Percentiles rank a stretch among this genome's conserved stretches.
Conservation (phyloP, 2,797 vertebrate species). For the Chrysocyon brachyurus region DNA sequence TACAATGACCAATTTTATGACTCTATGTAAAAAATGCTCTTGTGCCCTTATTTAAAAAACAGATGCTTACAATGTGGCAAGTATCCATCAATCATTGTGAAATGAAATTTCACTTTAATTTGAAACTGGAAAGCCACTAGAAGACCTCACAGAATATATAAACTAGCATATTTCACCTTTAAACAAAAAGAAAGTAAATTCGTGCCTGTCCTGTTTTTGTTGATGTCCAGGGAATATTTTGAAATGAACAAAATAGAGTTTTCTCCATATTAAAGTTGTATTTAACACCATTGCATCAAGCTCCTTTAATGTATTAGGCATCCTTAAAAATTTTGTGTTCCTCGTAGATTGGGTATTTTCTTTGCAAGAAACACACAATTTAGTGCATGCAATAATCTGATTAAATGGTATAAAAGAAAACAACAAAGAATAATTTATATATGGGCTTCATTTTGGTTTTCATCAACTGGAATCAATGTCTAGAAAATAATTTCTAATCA, state of each 20-base stretch:
- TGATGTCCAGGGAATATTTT: slow-evolving; percentile 6
- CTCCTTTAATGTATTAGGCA: background rate
- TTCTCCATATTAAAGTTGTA: background rate
- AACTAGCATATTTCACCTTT: background rate
- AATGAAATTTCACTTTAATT: slow-evolving; percentile 59
- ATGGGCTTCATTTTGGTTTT: slow-evolving; percentile 63
- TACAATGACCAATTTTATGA: background rate
- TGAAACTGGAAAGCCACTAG: background rate
- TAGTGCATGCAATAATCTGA: background rate
- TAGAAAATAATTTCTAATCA: slow-evolving; percentile 80
- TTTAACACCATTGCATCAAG: background rate
- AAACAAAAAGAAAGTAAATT: background rate
- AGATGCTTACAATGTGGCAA: background rate
- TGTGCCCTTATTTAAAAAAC: background rate
- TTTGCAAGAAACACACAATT: background rate
- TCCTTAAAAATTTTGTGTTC: background rate
- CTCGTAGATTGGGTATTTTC: slow-evolving; percentile 1
- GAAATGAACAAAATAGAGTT: slow-evolving; percentile 28
- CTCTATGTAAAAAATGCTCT: slow-evolving; percentile 3
- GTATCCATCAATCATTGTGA: background rate
- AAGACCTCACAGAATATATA: background rate
- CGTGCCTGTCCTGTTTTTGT: background rate
- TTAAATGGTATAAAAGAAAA: slow-evolving; percentile 12
- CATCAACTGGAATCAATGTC: slow-evolving; percentile 76
- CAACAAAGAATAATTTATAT: slow-evolving; percentile 71